Percentiles rank a stretch among this genome's conserved stretches.
Conservation (phyloP, 1,140 invertebrate genomes). For the Liolophura sinensis region DNA sequence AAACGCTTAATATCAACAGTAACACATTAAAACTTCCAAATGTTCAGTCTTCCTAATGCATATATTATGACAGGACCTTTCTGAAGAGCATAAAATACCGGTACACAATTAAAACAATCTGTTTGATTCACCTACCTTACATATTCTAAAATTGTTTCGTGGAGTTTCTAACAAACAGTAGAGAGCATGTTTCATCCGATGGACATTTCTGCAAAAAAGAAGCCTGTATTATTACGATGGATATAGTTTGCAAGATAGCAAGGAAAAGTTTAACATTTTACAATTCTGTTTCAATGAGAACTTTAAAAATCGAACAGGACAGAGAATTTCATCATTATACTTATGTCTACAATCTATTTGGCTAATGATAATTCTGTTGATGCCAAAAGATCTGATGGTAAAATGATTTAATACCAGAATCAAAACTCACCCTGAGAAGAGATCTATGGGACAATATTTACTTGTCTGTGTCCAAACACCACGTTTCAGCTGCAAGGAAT, state of each 20-base stretch:
- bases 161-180: constrained; percentile 40
- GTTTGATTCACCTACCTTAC: constrained; percentile 32
- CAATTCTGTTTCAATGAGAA: background rate
- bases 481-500: constrained; percentile 40
- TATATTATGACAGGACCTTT: too few relatives aligned
- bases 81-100: too few relatives aligned
- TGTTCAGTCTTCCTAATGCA: too few relatives aligned
- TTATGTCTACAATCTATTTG: background rate
- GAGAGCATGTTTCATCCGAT: constrained; percentile 44
- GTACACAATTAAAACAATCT: too few relatives aligned
- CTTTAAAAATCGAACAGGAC: background rate
- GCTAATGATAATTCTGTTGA: background rate
- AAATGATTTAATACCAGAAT: too few relatives aligned
- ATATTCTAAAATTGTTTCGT: constrained; percentile 51
- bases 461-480: constrained; percentile 43
- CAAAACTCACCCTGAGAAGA: constrained; percentile 47
- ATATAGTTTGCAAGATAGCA: constrained; percentile 8
- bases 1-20: too few relatives aligned
- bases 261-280: background rate
- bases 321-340: too few relatives aligned
- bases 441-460: constrained; percentile 44
- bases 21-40: too few relatives aligned
- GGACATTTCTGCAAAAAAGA: constrained; percentile 36
- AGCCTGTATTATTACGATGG: constrained; percentile 5
- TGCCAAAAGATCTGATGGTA: background rate